Conservation (phyloP, 2,113 vertebrate genomes). For the Crotalus horridus region DNA sequence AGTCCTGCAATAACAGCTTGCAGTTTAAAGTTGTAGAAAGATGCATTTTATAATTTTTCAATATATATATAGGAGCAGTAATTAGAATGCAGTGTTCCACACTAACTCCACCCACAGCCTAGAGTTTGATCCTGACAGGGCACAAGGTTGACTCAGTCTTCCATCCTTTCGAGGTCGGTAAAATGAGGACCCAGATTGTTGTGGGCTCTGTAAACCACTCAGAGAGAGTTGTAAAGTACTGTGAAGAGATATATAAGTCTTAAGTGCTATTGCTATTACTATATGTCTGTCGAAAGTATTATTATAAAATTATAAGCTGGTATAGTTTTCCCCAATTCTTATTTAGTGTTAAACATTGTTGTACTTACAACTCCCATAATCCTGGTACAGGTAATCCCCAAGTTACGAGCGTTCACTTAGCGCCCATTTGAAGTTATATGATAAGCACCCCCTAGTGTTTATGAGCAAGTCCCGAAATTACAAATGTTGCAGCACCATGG, state of each 20-base stretch:
- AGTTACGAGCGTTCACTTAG: too few relatives aligned
- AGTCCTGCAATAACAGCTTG: constrained; percentile 38
- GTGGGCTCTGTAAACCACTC: too few relatives aligned
- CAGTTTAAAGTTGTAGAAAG: constrained; percentile 39
- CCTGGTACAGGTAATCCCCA: background rate
- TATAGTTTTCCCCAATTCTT: constrained; percentile 37
- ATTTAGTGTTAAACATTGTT: background rate
- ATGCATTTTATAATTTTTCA: constrained; percentile 11
- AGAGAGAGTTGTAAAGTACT: background rate
- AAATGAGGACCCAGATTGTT: too few relatives aligned
- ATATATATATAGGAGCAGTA: background rate
- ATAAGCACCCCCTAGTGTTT: too few relatives aligned
- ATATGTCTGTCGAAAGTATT: constrained; percentile 14
- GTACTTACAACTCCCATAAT: background rate
- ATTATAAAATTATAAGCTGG: constrained; percentile 4
- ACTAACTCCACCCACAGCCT: background rate
- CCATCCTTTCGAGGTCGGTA: too few relatives aligned
- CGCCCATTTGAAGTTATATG: too few relatives aligned
- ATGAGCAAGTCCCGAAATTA: too few relatives aligned
- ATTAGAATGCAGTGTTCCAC: background rate
- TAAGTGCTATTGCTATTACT: too few relatives aligned
- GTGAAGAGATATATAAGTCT: background rate
- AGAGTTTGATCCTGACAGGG: background rate
- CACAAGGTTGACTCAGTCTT: background rate
- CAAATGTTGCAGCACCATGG: too few relatives aligned